Evolutionary conservation across 2,113 vertebrate species (phyloP).

Genomic region (Scomber colias): DNA sequence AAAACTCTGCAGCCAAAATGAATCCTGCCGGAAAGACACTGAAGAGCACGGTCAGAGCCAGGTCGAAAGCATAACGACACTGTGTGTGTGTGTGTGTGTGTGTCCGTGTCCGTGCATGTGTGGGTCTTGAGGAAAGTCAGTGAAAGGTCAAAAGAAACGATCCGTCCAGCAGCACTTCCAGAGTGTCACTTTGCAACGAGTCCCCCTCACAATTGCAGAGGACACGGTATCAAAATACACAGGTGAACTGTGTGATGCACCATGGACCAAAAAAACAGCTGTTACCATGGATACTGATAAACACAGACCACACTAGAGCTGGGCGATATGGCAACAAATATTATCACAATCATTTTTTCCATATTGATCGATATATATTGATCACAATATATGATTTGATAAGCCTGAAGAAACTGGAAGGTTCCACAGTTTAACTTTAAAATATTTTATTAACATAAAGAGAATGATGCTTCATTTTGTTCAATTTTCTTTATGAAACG

Average conservation of each 20-base stretch:
- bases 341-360: no score
- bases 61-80: constrained; percentile 21
- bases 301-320: no score
- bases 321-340: no score
- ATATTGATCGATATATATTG: no score
- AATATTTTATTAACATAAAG: no score
- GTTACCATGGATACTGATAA: background rate
- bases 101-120: background rate
- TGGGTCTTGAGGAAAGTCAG: constrained; percentile 22
- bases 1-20: background rate
- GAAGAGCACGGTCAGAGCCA: constrained; percentile 22
- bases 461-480: no score
- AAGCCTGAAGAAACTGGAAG: no score
- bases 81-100: constrained; percentile 4
- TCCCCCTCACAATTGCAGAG: constrained; percentile 27
- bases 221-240: constrained; percentile 32
- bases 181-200: background rate
- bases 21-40: background rate
- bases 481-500: no score
- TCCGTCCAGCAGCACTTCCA: constrained; percentile 3
- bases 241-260: background rate
- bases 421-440: no score
- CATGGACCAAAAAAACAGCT: background rate
- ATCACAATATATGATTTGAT: no score
- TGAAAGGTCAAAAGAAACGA: constrained; percentile 38